phyloP scores from a whole-genome alignment of 2,888 invertebrate species.

The Rhingia rostrata region DNA sequence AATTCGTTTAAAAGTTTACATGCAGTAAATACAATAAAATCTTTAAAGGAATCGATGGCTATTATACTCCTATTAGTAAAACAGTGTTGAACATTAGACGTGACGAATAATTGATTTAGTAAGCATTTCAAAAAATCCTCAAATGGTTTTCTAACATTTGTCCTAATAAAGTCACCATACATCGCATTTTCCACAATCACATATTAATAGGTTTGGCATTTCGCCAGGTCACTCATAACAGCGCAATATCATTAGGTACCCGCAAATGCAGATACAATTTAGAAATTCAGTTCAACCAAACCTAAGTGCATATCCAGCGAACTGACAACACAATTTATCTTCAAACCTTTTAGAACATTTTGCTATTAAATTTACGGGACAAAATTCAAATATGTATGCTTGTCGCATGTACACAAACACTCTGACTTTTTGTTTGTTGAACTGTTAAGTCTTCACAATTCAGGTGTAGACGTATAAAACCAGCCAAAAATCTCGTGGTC shows the following conservation, averaged over 20 bases:
- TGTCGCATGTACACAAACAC: neutral
- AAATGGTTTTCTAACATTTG: neutral
- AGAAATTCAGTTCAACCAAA: slow-evolving; percentile 24
- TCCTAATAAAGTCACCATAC: neutral
- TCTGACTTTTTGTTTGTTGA: slow-evolving; percentile 19
- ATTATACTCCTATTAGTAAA: too few species aligned
- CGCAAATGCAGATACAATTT: slow-evolving; percentile 37
- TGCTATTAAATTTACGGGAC: slow-evolving; percentile 20
- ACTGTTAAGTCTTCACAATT: slow-evolving; percentile 11
- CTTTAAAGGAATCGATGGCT: too few species aligned
- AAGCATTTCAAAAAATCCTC: neutral
- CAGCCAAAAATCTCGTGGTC: slow-evolving; percentile 13
- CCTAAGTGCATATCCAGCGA: slow-evolving; percentile 25
- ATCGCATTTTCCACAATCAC: neutral
- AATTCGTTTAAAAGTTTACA: too few species aligned
- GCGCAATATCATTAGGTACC: neutral
- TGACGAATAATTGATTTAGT: too few species aligned
- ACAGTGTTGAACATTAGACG: too few species aligned
- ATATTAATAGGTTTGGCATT: neutral
- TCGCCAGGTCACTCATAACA: slow-evolving; percentile 9
- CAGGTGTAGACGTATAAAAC: slow-evolving; percentile 22
- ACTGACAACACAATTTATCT: slow-evolving; percentile 41
- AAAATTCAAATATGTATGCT: too few species aligned
- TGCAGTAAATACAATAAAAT: too few species aligned
- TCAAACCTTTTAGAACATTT: slow-evolving; percentile 22